Conservation (phyloP, 2,797 vertebrate species). For the Siniperca obscura region DNA sequence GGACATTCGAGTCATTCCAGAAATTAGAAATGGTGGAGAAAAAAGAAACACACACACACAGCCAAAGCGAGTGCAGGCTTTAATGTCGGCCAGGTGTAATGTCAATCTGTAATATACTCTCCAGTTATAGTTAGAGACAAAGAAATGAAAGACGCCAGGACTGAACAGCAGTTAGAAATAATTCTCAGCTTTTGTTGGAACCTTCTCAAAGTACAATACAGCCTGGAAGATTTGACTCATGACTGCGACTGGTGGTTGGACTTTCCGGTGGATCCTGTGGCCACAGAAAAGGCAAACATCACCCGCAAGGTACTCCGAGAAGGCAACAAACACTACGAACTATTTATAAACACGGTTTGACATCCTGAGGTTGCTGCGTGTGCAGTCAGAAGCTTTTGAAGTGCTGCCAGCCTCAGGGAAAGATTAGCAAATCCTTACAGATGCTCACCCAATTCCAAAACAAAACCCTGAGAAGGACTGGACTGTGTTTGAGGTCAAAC, state of each 20-base stretch:
- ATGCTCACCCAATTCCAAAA: conserved; percentile 22
- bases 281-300: not conserved
- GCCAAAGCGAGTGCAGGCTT: conserved; percentile 16
- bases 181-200: conserved; percentile 8
- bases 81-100: conserved; percentile 37
- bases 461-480: conserved; percentile 3
- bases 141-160: not conserved
- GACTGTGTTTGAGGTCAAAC: not conserved
- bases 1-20: conserved; percentile 39
- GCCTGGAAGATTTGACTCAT: not conserved
- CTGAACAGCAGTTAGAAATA: conserved; percentile 19
- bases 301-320: not conserved
- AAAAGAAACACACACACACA: not conserved
- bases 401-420: conserved; percentile 13
- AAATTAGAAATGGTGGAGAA: conserved; percentile 30
- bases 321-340: not conserved
- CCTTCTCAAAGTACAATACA: not conserved
- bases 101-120: conserved; percentile 18
- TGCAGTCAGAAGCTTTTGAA: not conserved
- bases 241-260: not conserved
- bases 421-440: conserved; percentile 17
- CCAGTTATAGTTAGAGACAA: not conserved
- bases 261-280: not conserved
- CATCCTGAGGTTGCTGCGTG: not conserved
- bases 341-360: conserved; percentile 7